A percentile compares a stretch with the other conserved stretches of the same genome.
These are phyloP conservation scores for Atta texana DNA, from an alignment of 1,140 invertebrate species.

Conservation along the genomic window DNA sequence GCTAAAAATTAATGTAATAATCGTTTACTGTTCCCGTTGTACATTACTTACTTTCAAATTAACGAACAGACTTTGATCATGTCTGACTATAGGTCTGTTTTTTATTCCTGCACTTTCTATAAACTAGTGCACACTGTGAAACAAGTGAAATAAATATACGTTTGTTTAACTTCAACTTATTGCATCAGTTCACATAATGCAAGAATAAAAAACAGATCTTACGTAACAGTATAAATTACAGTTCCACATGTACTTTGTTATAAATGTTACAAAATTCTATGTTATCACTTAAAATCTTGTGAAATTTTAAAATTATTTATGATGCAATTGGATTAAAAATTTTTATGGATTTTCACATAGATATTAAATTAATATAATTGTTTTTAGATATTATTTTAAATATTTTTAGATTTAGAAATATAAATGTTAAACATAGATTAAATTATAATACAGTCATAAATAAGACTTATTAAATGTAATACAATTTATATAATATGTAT, in stretches of 20 bases:
- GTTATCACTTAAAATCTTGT: background rate
- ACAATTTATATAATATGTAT: background rate
- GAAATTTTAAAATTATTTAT: background rate
- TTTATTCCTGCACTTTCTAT: too few species aligned
- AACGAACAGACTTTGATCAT: slow-evolving; percentile 7
- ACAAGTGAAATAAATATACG: too few species aligned
- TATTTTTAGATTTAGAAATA: too few species aligned
- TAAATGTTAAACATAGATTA: too few species aligned
- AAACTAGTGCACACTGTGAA: too few species aligned
- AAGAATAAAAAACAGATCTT: too few species aligned
- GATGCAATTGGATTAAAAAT: background rate
- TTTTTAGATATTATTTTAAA: too few species aligned
- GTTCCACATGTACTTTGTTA: background rate
- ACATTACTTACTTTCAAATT: slow-evolving; percentile 16
- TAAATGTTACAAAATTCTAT: background rate
- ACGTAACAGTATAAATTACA: background rate
- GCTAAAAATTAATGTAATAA: too few species aligned
- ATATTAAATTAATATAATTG: too few species aligned
- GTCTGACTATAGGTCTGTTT: background rate
- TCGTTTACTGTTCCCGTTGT: slow-evolving; percentile 16
- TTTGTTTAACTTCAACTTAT: too few species aligned
- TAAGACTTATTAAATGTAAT: background rate
- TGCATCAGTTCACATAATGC: too few species aligned
- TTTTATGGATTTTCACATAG: background rate
- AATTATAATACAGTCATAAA: background rate